A percentile compares a stretch with the other conserved stretches of the same genome.
Evolutionary conservation across 2,888 invertebrate genomes (phyloP).

Genomic region (Sycophila texana): DNA sequence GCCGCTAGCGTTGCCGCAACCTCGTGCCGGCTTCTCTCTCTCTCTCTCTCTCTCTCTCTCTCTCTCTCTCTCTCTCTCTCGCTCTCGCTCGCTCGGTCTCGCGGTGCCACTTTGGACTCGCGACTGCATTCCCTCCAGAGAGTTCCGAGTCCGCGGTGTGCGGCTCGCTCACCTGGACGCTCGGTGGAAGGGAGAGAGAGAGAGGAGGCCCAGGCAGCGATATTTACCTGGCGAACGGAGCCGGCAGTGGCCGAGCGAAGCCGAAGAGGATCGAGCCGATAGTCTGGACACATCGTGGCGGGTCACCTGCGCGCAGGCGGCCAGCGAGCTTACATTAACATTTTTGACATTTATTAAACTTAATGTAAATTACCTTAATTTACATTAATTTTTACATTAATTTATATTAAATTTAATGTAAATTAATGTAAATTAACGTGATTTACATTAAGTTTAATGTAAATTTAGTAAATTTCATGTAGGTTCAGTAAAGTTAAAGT

Average conservation of each 20-base stretch:
- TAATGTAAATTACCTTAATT: too few species aligned
- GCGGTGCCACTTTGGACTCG: background rate
- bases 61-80: too few species aligned
- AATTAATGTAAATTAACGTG: too few species aligned
- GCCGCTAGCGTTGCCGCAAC: slow-evolving; percentile 13
- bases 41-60: slow-evolving; percentile 29
- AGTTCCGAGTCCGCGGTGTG: slow-evolving; percentile 5
- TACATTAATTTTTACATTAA: too few species aligned
- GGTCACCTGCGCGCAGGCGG: too few species aligned
- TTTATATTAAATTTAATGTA: too few species aligned
- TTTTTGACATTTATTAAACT: too few species aligned
- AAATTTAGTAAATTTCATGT: too few species aligned
- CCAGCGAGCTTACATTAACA: too few species aligned
- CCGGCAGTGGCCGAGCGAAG: background rate
- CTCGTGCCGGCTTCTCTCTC: slow-evolving; percentile 40
- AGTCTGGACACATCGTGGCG: background rate
- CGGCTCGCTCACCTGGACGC: background rate
- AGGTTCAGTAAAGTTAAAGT: too few species aligned
- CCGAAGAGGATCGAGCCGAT: background rate
- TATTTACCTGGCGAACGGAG: slow-evolving; percentile 49
- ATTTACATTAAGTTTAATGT: too few species aligned
- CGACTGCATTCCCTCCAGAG: slow-evolving; percentile 29
- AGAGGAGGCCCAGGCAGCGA: background rate
- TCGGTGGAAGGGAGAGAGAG: background rate
- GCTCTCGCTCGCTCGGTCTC: background rate